phyloP scores from a whole-genome alignment of 2,888 invertebrate genomes.

The Chouioia cunea region DNA sequence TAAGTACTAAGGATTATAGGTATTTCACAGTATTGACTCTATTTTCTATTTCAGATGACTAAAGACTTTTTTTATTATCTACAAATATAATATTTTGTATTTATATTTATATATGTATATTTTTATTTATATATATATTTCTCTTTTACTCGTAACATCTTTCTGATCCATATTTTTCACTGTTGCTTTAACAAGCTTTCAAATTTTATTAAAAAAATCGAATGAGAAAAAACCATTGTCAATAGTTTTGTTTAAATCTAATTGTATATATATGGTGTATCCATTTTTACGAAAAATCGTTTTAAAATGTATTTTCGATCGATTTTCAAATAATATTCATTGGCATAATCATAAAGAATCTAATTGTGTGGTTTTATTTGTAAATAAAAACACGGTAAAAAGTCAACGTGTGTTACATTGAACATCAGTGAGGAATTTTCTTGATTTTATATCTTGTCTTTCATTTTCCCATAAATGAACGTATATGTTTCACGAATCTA shows the following conservation, averaged over 20 bases:
- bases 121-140: slow-evolving; percentile 51
- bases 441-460: slow-evolving; percentile 32
- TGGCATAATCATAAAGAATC: slow-evolving; percentile 13
- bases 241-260: slow-evolving; percentile 25
- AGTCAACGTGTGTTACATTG: slow-evolving; percentile 13
- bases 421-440: slow-evolving; percentile 14
- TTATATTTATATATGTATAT: slow-evolving; percentile 48
- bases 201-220: slow-evolving; percentile 23
- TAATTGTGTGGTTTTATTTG: slow-evolving; percentile 12
- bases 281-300: neutral
- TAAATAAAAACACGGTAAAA: slow-evolving; percentile 21
- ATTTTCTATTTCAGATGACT: slow-evolving; percentile 64
- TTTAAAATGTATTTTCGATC: slow-evolving; percentile 18
- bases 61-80: slow-evolving; percentile 62
- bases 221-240: slow-evolving; percentile 27
- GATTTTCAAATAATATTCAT: neutral
- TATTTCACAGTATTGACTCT: slow-evolving; percentile 67
- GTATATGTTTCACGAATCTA: too few relatives aligned
- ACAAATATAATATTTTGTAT: slow-evolving; percentile 62
- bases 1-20: slow-evolving; percentile 61
- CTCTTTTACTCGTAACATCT: slow-evolving; percentile 36
- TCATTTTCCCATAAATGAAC: too few relatives aligned
- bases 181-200: slow-evolving; percentile 26
- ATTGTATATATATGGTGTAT: slow-evolving; percentile 20
- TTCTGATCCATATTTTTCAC: slow-evolving; percentile 34